phyloP scores from a whole-genome alignment of 2,888 invertebrate species.

The Pelosia muscerda region DNA sequence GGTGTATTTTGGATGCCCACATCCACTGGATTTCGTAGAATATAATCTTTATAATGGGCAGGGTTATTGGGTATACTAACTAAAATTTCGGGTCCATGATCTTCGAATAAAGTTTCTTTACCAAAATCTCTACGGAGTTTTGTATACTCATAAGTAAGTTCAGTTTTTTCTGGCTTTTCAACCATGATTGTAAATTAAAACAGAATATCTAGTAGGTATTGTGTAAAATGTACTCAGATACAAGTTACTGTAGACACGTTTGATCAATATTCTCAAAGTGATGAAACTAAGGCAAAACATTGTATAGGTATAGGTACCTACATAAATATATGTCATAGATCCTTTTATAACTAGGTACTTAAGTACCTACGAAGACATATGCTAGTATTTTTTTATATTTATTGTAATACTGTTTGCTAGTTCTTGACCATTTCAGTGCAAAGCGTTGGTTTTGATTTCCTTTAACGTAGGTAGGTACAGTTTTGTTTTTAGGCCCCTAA shows the following conservation, averaged over 20 bases:
- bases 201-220: not conserved
- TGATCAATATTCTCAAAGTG: constrained; percentile 23
- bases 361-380: not conserved
- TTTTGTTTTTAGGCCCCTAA: no score
- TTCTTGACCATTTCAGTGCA: not conserved
- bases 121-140: constrained; percentile 91
- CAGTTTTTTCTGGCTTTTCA: constrained; percentile 76
- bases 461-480: not conserved
- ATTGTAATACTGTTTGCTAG: not conserved
- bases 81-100: constrained; percentile 88
- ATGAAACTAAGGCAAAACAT: not conserved
- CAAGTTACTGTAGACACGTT: not conserved
- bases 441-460: not conserved
- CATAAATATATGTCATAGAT: no score
- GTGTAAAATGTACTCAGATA: not conserved
- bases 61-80: constrained; percentile 89
- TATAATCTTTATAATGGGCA: constrained; percentile 83
- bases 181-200: constrained; percentile 62
- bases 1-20: constrained; percentile 88
- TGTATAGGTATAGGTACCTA: no score
- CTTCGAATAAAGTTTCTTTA: constrained; percentile 89
- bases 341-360: not conserved
- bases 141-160: constrained; percentile 86
- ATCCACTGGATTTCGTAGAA: constrained; percentile 88
- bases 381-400: not conserved